Evolutionary conservation across 2,888 invertebrate genomes (phyloP), one percentile per base, ranked within the genome.

Genomic region (Pegoplata infirma): DNA sequence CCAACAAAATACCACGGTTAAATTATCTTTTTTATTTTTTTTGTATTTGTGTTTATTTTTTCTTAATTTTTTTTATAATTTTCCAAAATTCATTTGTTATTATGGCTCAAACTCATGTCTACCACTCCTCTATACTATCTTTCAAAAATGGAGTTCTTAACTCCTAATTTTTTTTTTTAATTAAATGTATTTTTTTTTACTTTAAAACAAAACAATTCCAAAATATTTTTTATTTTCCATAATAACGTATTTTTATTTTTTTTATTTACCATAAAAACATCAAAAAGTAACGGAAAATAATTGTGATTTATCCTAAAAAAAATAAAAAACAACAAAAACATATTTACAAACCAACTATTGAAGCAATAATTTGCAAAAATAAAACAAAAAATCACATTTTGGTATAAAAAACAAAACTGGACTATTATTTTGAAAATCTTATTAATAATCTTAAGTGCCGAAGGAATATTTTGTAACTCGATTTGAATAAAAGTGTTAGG

Each of bases 221-320:
- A 63, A 69, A 40, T 51, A 51, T 56, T 36, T 78, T 55, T 73
- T 73, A 46, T 28, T 23, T n/a, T 36, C 12, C 12, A 36, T 3
- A 12, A 40, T 44, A 14, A 28, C 14, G 32, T 32, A 12, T 40
- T 69, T 76, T 51, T 44, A 58, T 49, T 47, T 56, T 73, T 76
- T 75, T 77, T 47, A 67, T 71, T 71, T 72, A 75, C 69, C 63
- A 51, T 73, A 74, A 82, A 83, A 79, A 83, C 82, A 82, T 46
- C 47, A 72, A 64, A 84, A 83, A 83, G 82, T 83, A 85, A 82
- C 81, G 51, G 56, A 72, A 76, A 79, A 84, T 83, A 77, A 85
- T 87, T 87, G 86, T 86, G 86, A 86, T 87, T 80, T 84, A 82
- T 82, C 81, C 72, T 67, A 82, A 78, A 59, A 81, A 77, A 17